Percentiles rank a stretch among this genome's conserved stretches.
Conservation (phyloP, 2,888 invertebrate species). For the Polietes domitor region DNA sequence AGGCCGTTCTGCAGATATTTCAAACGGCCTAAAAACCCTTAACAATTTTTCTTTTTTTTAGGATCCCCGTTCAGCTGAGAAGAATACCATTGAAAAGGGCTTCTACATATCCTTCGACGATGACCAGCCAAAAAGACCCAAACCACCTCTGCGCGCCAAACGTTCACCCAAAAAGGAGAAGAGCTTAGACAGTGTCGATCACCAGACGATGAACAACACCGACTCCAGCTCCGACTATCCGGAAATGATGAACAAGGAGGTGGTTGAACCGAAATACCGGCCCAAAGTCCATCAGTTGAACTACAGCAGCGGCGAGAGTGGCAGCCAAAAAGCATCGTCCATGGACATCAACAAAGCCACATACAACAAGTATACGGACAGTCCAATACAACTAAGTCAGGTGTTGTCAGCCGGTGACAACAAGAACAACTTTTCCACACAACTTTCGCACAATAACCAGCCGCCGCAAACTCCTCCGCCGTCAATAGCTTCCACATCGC, state of each 20-base stretch:
- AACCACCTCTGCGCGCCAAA: slow-evolving; percentile 91
- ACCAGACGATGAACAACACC: slow-evolving; percentile 72
- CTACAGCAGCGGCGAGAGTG: slow-evolving; percentile 66
- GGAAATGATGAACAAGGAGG: slow-evolving; percentile 78
- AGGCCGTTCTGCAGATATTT: slow-evolving; percentile 33
- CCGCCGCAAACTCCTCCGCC: slow-evolving; percentile 64
- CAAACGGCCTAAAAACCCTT: no score
- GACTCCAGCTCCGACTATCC: slow-evolving; percentile 80
- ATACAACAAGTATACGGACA: slow-evolving; percentile 79
- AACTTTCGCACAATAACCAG: slow-evolving; percentile 57
- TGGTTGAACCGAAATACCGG: slow-evolving; percentile 64
- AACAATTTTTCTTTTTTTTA: no score
- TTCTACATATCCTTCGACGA: slow-evolving; percentile 97
- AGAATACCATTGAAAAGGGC: slow-evolving; percentile 86
- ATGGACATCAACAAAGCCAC: slow-evolving; percentile 74
- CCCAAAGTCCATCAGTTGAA: slow-evolving; percentile 58
- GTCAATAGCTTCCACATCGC: slow-evolving; percentile 61
- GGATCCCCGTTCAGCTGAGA: slow-evolving; percentile 79
- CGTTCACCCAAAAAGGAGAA: slow-evolving; percentile 90
- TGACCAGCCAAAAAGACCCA: slow-evolving; percentile 92
- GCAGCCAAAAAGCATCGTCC: slow-evolving; percentile 67
- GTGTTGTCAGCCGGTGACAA: slow-evolving; percentile 68
- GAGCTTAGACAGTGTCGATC: slow-evolving; percentile 77
- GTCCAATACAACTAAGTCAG: slow-evolving; percentile 77
- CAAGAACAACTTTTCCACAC: slow-evolving; percentile 56